A percentile compares a stretch with the other conserved stretches of the same genome.
These are phyloP conservation scores for Pteromalus puparum DNA, from an alignment of 1,140 invertebrate species.

Conservation along the genomic window DNA sequence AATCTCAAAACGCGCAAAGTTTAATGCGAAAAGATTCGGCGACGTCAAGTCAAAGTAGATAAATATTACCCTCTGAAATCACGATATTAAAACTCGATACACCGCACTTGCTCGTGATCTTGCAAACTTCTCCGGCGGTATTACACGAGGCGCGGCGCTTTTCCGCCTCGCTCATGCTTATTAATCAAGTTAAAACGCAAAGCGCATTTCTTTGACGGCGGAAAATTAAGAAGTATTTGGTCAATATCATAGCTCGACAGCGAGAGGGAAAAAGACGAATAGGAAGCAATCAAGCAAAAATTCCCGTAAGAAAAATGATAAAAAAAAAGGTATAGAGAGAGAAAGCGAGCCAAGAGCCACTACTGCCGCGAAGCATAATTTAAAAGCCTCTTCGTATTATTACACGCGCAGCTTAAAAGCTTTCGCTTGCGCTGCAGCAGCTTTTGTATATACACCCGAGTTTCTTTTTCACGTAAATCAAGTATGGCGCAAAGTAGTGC, in stretches of 20 bases:
- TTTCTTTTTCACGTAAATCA: constrained; percentile 4
- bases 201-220: no score
- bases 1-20: no score
- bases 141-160: no score
- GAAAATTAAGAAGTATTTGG: no score
- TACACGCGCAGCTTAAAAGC: constrained; percentile 31
- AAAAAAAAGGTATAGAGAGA: background rate
- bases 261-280: background rate
- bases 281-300: background rate
- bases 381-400: constrained; percentile 35
- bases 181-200: no score
- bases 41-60: no score
- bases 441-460: background rate
- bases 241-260: background rate
- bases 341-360: background rate
- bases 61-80: no score
- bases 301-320: background rate
- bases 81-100: no score
- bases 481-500: background rate
- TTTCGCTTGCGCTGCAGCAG: background rate
- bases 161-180: no score
- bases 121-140: no score
- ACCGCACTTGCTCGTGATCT: no score
- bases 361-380: background rate
- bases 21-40: no score